Evolutionary conservation across 92 coral and sea anemone species (phyloP), one percentile per base, ranked within the genome.

Genomic region (Ricordea florida): DNA sequence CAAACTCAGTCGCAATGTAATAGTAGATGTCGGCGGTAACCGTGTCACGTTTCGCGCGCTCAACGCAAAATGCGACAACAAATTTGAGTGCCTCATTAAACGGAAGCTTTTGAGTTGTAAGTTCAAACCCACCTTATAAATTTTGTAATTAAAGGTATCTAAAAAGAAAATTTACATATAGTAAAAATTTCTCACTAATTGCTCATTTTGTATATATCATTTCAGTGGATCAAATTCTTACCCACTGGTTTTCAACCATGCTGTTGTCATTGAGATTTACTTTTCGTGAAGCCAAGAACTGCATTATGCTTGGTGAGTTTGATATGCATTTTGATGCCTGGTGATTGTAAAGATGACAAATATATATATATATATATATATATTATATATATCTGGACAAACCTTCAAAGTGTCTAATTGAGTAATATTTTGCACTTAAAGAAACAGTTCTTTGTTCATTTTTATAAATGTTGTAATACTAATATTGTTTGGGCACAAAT

Each of bases 241-340:
- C 83, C 55, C 83, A 77, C 41, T 76, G 74, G 74, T 64, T 23
- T 27, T 73, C 62, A 16, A 26, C 55, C 21, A 13, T 51, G 56
- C 67, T 68, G 46, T 40, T 79, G 70, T 10, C 48, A 14, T 11
- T 69, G 53, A 25, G 71, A 24, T 59, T 69, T 48, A 42, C 79
- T 43, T 57, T 69, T 47, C 79, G 60, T 15, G 75, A 77, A 43
- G 75, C 57, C 15, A 56, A 57, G n/a, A 41, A 75, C 37, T 62
- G 81, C 30, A 26, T 62, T 35, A 21, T 50, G 25, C 38, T 35
- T 35, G 72, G 73, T 75, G 43, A 47, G 72, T 51, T 60, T 7
- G 16, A 24, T 55, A 36, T 11, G 34, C 22, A 8, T 38, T 53
- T 27, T 70, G 27, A n/a, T 22, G 31, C 32, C 6, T 32, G 17